A percentile compares a stretch with the other conserved stretches of the same genome.
Evolutionary conservation across 2,113 vertebrate genomes (phyloP).

Genomic region (Sander vitreus): DNA sequence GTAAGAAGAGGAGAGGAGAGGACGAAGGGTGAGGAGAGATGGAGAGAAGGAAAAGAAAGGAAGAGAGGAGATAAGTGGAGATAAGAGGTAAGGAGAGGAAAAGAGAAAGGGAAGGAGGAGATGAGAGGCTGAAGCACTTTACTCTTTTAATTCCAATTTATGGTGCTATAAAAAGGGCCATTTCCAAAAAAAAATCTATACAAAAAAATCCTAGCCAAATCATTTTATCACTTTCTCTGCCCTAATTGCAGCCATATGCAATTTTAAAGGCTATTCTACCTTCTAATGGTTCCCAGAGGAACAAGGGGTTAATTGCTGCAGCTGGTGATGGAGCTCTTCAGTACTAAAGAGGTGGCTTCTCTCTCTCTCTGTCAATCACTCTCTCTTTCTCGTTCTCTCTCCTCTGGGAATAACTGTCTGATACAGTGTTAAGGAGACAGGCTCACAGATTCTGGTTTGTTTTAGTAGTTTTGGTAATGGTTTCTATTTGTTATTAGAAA

Average conservation of each 20-base stretch:
- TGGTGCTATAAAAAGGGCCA: constrained; percentile 63
- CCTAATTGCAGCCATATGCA: constrained; percentile 87
- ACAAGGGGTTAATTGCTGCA: constrained; percentile 86
- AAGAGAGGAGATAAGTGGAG: not conserved
- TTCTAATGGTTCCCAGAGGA: constrained; percentile 84
- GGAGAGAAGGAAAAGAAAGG: not conserved
- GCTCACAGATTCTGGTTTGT: not conserved
- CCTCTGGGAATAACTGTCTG: constrained; percentile 47
- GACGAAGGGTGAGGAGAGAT: not conserved
- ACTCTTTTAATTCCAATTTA: constrained; percentile 73
- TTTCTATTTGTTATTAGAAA: not conserved
- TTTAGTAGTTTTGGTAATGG: not conserved
- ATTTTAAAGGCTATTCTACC: constrained; percentile 85
- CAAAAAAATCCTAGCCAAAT: constrained; percentile 68
- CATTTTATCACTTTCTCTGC: constrained; percentile 77
- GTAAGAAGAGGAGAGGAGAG: not conserved
- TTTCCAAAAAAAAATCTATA: constrained; percentile 72
- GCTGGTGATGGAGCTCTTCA: constrained; percentile 78
- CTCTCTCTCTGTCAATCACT: constrained; percentile 57
- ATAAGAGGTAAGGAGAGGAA: not conserved
- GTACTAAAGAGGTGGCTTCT: constrained; percentile 69
- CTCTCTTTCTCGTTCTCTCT: not conserved
- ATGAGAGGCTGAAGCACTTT: constrained; percentile 35
- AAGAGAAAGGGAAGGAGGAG: not conserved
- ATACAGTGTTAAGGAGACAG: constrained; percentile 40